Percentiles rank a stretch among this genome's conserved stretches.
These are phyloP conservation scores for Fukomys damarensis DNA, from an alignment of 2,113 vertebrate genomes.

Conservation along the genomic window DNA sequence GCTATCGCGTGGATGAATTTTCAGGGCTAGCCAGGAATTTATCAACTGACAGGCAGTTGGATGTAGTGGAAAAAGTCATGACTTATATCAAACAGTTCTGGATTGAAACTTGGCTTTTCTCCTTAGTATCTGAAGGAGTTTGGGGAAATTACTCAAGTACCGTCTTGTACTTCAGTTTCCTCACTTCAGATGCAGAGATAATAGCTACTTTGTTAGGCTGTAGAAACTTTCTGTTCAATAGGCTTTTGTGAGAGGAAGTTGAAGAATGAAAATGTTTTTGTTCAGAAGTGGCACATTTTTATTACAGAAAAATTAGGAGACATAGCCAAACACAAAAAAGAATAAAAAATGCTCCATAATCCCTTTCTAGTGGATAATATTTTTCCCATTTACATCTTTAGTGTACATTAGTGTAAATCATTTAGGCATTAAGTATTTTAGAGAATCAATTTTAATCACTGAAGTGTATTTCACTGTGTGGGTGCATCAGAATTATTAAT, in stretches of 20 bases:
- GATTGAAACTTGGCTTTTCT: neutral
- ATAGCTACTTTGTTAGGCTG: neutral
- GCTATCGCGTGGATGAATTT: neutral
- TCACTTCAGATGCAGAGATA: neutral
- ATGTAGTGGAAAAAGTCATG: neutral
- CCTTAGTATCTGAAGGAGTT: neutral
- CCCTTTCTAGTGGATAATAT: neutral
- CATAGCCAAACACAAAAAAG: neutral
- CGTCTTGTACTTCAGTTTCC: neutral
- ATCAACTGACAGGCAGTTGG: neutral
- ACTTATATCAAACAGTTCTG: neutral
- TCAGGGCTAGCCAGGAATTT: neutral
- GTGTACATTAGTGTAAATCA: neutral
- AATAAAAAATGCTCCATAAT: neutral
- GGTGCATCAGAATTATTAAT: neutral
- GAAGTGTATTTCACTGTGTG: neutral
- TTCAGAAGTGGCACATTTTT: neutral
- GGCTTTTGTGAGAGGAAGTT: neutral
- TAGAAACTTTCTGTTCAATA: neutral
- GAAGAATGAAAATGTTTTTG: neutral
- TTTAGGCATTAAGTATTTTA: neutral
- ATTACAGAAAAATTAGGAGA: neutral
- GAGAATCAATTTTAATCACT: neutral
- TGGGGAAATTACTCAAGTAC: neutral
- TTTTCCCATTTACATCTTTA: constrained; percentile 6